Conservation (phyloP, 2,113 vertebrate species). For the Noturus placidus region DNA sequence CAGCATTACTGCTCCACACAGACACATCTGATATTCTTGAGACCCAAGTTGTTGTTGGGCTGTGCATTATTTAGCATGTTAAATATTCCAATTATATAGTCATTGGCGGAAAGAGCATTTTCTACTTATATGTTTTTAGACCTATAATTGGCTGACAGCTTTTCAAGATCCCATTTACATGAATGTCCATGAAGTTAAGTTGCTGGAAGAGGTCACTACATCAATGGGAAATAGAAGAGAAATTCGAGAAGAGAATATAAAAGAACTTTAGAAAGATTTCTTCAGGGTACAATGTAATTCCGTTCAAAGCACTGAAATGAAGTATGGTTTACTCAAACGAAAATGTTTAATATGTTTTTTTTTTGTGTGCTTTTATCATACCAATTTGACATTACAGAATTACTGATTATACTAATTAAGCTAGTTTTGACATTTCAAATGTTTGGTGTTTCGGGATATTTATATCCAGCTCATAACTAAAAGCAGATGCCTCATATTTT, state of each 20-base stretch:
- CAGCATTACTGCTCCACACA: constrained; percentile 4
- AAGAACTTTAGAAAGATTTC: background rate
- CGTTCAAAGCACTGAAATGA: background rate
- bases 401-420: background rate
- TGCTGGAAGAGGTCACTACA: background rate
- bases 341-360: background rate
- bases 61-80: background rate
- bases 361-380: background rate
- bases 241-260: background rate
- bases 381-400: background rate
- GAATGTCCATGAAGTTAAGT: background rate
- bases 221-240: background rate
- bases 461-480: constrained; percentile 2
- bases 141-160: background rate
- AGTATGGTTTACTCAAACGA: background rate
- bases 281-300: constrained; percentile 4
- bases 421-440: constrained; percentile 1
- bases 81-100: background rate
- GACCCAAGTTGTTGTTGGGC: background rate
- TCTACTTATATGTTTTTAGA: background rate
- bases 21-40: background rate
- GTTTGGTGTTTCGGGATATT: background rate
- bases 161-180: background rate
- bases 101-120: background rate
- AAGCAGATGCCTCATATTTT: background rate